Conservation (phyloP, 2,888 invertebrate genomes). For the Ochropleura leucogaster region DNA sequence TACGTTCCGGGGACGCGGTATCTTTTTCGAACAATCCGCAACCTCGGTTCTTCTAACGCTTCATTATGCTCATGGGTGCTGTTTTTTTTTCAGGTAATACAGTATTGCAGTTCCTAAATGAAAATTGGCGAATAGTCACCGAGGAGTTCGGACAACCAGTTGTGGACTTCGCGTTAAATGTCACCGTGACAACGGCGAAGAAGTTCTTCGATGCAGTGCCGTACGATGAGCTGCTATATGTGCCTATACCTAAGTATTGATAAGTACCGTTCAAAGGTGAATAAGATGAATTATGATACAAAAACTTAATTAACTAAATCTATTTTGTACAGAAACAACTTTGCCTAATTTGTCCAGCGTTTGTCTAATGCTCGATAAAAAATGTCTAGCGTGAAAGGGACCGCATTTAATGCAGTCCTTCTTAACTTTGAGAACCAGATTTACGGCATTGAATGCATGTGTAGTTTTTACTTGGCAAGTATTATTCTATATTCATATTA, state of each 20-base stretch:
- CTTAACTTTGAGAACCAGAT: neutral
- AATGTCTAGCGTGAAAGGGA: neutral
- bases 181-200: conserved; percentile 84
- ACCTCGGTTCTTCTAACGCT: neutral
- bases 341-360: neutral
- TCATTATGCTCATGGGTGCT: conserved; percentile 17
- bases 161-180: conserved; percentile 86
- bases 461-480: neutral
- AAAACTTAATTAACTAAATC: conserved; percentile 5
- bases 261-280: conserved; percentile 31
- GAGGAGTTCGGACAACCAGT: conserved; percentile 88
- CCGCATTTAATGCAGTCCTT: neutral
- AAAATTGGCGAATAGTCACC: conserved; percentile 87
- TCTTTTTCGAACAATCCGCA: too few relatives aligned
- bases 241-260: conserved; percentile 86
- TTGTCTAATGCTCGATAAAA: neutral
- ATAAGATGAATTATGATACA: conserved; percentile 13
- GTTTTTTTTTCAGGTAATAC: conserved; percentile 83
- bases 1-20: too few relatives aligned
- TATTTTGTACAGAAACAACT: neutral
- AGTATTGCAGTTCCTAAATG: conserved; percentile 85
- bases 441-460: neutral
- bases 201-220: conserved; percentile 87
- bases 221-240: conserved; percentile 84
- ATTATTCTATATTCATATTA: conserved; percentile 11